Conservation (phyloP, 2,113 vertebrate genomes). For the Hemichromis elongatus region DNA sequence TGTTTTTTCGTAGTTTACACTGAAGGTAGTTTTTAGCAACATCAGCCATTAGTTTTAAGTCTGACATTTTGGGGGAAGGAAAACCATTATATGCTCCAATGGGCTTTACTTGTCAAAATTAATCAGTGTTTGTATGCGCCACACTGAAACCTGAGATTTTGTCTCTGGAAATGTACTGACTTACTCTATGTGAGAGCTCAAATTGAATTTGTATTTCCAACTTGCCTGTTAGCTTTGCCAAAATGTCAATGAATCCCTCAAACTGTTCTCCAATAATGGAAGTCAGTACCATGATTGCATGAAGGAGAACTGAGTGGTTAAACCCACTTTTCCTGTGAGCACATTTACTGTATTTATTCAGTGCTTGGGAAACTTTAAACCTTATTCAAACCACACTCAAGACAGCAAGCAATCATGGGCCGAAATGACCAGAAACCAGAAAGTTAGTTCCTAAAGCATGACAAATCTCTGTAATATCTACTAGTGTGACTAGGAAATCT, state of each 20-base stretch:
- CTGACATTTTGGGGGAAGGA: not conserved
- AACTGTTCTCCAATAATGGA: slow-evolving; percentile 26
- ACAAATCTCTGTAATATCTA: slow-evolving; percentile 24
- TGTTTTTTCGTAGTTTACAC: not conserved
- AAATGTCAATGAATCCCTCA: slow-evolving; percentile 45
- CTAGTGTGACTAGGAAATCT: slow-evolving; percentile 1
- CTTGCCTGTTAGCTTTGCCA: slow-evolving; percentile 22
- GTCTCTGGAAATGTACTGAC: not conserved
- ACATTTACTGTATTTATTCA: slow-evolving; percentile 2
- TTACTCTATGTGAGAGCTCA: slow-evolving; percentile 7
- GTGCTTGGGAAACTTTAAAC: not conserved
- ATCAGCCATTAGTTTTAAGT: not conserved
- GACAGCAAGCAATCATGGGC: not conserved
- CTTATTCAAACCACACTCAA: not conserved
- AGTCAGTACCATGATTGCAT: slow-evolving; percentile 23
- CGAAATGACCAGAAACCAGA: not conserved
- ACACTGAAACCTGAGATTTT: not conserved
- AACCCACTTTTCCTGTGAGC: slow-evolving; percentile 4
- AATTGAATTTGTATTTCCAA: slow-evolving; percentile 42
- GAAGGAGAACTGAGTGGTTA: not conserved
- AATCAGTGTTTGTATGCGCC: not conserved
- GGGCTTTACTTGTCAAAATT: slow-evolving; percentile 18
- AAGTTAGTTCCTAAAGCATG: not conserved
- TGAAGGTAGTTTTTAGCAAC: not conserved
- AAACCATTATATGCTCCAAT: slow-evolving; percentile 27